Conservation (phyloP, 2,797 vertebrate species). For the Labroides dimidiatus region DNA sequence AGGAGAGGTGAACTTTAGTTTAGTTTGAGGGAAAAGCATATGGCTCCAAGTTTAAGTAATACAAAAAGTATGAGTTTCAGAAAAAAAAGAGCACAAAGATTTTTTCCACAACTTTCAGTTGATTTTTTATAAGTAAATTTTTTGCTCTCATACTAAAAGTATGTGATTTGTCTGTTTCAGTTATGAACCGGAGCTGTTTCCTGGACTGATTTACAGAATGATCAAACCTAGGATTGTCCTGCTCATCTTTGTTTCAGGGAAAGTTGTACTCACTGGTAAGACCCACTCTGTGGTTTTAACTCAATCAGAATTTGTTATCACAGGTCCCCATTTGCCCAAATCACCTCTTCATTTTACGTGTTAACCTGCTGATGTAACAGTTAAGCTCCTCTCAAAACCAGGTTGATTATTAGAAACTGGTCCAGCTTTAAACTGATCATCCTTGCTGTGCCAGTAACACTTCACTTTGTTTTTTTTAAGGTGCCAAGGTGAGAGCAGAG, state of each 20-base stretch:
- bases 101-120: too few species aligned
- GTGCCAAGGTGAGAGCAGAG: constrained; percentile 98
- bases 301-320: not conserved
- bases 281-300: not conserved
- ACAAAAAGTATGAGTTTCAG: too few species aligned
- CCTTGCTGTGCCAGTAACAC: not conserved
- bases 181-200: constrained; percentile 98
- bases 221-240: constrained; percentile 99
- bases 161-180: constrained; percentile 74
- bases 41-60: too few species aligned
- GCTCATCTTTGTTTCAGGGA: constrained; percentile 99
- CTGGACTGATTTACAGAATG: constrained; percentile 99
- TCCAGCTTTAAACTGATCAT: not conserved
- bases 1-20: too few species aligned
- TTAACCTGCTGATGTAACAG: not conserved
- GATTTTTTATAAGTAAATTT: too few species aligned
- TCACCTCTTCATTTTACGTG: not conserved
- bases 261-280: constrained; percentile 99
- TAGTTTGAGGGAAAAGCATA: too few species aligned
- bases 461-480: constrained; percentile 70
- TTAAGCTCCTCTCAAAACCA: not conserved
- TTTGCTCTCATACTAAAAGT: not conserved
- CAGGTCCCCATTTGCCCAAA: not conserved
- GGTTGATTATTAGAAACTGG: not conserved
- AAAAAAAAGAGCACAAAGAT: too few species aligned